These are phyloP conservation scores for Stenodema calcarata DNA, from an alignment of 2,888 invertebrate species.

Conservation along the genomic window DNA sequence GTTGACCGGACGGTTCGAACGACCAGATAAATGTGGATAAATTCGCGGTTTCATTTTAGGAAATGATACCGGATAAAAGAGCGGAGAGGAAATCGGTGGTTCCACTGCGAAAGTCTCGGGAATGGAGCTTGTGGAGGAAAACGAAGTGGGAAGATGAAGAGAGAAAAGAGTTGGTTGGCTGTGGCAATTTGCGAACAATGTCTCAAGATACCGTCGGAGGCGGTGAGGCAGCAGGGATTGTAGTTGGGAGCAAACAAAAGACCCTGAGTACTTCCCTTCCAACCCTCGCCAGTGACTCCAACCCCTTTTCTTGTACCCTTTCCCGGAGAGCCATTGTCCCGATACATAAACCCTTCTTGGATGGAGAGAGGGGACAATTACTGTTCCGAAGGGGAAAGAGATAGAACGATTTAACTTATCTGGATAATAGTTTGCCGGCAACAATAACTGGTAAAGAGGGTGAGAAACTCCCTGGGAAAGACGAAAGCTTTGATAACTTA, in stretches of 20 bases:
- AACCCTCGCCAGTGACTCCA: not conserved
- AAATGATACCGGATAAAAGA: not conserved
- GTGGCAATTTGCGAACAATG: conserved; percentile 35
- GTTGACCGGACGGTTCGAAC: not conserved
- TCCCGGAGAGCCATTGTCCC: conserved; percentile 5
- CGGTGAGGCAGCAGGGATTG: not conserved
- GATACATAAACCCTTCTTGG: conserved; percentile 14
- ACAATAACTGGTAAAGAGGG: conserved; percentile 21
- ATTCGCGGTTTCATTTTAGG: not conserved
- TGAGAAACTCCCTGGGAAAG: not conserved
- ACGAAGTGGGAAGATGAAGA: not conserved
- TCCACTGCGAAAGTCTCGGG: not conserved
- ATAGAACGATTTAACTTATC: conserved; percentile 18
- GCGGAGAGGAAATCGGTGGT: not conserved
- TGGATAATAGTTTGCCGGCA: conserved; percentile 24
- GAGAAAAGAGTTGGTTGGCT: not conserved
- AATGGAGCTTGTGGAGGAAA: not conserved
- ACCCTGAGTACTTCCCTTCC: not conserved
- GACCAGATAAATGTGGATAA: not conserved
- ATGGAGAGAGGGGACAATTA: not conserved
- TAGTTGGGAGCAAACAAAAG: conserved; percentile 26
- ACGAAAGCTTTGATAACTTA: conserved; percentile 1
- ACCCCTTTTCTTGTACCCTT: not conserved
- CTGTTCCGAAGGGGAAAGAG: conserved; percentile 5
- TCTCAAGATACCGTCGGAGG: conserved; percentile 13